phyloP scores from a whole-genome alignment of 2,113 vertebrate genomes.

The Barnardius zonarius region DNA sequence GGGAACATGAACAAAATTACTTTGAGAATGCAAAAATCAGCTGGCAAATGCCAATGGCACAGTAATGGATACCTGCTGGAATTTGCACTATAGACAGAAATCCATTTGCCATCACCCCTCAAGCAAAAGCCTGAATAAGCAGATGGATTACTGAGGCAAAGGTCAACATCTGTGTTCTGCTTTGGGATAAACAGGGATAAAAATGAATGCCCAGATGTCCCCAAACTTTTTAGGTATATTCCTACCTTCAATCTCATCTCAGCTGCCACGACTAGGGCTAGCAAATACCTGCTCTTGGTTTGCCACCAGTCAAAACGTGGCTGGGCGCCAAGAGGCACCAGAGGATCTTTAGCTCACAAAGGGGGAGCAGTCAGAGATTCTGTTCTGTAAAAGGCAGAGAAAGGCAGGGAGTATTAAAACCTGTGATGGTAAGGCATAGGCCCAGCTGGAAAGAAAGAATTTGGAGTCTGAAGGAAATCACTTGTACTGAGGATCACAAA shows the following conservation, averaged over 20 bases:
- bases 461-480: background rate
- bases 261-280: background rate
- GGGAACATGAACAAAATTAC: constrained; percentile 45
- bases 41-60: constrained; percentile 54
- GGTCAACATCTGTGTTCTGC: constrained; percentile 51
- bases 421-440: background rate
- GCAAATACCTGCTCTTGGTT: background rate
- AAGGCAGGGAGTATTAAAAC: background rate
- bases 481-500: background rate
- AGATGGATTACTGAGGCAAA: constrained; percentile 43
- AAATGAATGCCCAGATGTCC: background rate
- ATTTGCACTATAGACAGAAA: constrained; percentile 49
- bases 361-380: background rate
- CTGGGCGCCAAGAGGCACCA: background rate
- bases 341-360: background rate
- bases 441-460: background rate
- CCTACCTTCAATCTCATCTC: background rate
- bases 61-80: constrained; percentile 35
- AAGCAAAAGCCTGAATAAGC: constrained; percentile 51
- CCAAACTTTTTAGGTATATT: background rate
- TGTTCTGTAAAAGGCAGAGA: background rate
- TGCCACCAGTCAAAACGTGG: background rate
- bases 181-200: background rate
- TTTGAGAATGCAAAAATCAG: constrained; percentile 7
- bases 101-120: constrained; percentile 23